Percentiles rank a stretch among this genome's conserved stretches.
Conservation (phyloP, 2,113 vertebrate genomes). For the Pelmatolapia mariae region DNA sequence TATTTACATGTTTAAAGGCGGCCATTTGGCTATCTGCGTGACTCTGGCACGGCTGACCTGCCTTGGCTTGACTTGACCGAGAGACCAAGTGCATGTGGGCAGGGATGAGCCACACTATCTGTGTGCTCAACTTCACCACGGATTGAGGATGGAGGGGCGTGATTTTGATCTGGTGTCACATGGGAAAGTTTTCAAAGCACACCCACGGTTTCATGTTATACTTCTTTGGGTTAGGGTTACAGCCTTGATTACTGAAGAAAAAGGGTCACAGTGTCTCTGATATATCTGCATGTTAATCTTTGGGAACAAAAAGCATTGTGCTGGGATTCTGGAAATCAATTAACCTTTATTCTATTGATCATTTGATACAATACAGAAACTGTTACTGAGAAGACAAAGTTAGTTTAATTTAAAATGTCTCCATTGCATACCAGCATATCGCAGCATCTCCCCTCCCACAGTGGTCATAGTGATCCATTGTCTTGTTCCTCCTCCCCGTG, state of each 20-base stretch:
- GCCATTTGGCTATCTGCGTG: constrained; percentile 33
- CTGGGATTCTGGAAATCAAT: neutral
- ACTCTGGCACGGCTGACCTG: neutral
- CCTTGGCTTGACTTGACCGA: neutral
- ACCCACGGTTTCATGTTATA: neutral
- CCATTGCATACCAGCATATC: neutral
- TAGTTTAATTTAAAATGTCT: neutral
- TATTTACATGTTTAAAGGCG: constrained; percentile 28
- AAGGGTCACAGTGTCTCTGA: neutral
- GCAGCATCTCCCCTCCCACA: neutral
- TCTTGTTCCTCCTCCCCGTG: neutral
- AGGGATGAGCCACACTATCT: constrained; percentile 1
- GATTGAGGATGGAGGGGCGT: neutral
- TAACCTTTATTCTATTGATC: neutral
- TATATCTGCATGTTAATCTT: neutral
- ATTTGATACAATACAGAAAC: neutral
- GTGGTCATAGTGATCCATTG: neutral
- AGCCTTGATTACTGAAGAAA: neutral
- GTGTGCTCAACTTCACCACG: neutral
- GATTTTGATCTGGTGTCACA: neutral
- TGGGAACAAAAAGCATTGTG: neutral
- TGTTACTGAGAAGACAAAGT: neutral
- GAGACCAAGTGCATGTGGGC: neutral
- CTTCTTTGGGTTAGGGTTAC: neutral
- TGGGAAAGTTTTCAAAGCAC: neutral